phyloP scores from a whole-genome alignment of 1,140 invertebrate species.

The Arctopsyche grandis region DNA sequence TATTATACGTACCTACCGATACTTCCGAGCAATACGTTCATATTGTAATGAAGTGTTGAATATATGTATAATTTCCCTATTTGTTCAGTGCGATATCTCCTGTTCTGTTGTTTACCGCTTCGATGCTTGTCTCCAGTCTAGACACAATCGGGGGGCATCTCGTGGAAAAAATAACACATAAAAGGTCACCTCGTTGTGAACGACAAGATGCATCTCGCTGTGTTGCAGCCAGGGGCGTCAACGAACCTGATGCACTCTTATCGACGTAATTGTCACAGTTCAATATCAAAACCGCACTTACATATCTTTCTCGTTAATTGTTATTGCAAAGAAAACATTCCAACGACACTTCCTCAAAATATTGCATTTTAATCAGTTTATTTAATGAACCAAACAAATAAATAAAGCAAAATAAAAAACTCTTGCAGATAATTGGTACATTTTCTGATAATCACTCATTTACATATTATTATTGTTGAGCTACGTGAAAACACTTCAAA shows the following conservation, averaged over 20 bases:
- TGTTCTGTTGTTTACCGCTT: conserved; percentile 7
- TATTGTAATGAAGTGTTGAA: neutral
- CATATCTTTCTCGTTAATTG: too few relatives aligned
- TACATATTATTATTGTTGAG: too few relatives aligned
- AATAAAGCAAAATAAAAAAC: too few relatives aligned
- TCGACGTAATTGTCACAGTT: conserved; percentile 15
- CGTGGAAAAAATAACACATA: conserved; percentile 28
- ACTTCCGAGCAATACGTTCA: neutral
- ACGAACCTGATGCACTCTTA: conserved; percentile 25
- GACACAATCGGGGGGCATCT: conserved; percentile 39
- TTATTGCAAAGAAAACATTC: too few relatives aligned
- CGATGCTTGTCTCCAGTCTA: conserved; percentile 29
- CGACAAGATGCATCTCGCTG: neutral
- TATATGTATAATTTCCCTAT: neutral
- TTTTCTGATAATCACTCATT: too few relatives aligned
- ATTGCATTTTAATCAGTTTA: too few relatives aligned
- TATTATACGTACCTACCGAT: neutral
- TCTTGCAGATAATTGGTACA: too few relatives aligned
- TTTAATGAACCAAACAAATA: too few relatives aligned
- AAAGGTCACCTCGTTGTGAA: conserved; percentile 22
- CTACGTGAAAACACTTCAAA: too few relatives aligned
- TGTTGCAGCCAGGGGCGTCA: neutral
- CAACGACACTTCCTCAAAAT: too few relatives aligned
- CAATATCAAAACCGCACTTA: conserved; percentile 12
- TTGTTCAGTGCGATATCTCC: neutral